Base-by-base conservation (phyloP, 2,113 vertebrate species). In the Cottus gobio region DNA sequence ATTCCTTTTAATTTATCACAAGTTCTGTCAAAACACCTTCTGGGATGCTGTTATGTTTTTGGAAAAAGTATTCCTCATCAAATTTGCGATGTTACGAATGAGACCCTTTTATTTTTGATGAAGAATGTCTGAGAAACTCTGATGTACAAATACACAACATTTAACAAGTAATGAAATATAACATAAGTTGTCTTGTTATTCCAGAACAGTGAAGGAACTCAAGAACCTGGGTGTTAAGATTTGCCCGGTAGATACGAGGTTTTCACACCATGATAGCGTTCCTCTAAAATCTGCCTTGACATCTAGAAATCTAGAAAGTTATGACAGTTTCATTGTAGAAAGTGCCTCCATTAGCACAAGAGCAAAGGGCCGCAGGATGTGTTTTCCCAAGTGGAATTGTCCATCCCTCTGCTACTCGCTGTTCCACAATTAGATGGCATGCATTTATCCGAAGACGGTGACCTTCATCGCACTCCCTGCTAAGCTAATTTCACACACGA, bases 401-500 rank as follows among this genome's bases (percentile, higher is more conserved):
- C 1, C 24, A 28, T 70, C 62, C 52, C 34, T 68, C 60, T 37
- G 20, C 44, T 69, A 20, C 30, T 78, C 46, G 2, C 66, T 50
- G 26, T 79, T 85, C 80, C 75, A 79, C 57, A 74, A 63, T 82
- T 86, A 79, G 65, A 69, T 56, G 62, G 13, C 31, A 67, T 46
- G 31, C 28, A 70, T 83, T 83, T 76, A 70, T 79, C 83, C 54
- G 30, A 28, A 63, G 71, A 79, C 26, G 50, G 24, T 70, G 65
- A 74, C 72, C 81, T 79, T 65, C 57, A 73, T 72, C 48, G 3
- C 24, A 13, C 68, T 74, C 58, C 50, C 9, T 61, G 12, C 75
- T 84, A 67, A 80, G 62, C 54, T 78, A 66, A 84, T 90, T 82
- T 69, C 75, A 77, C 84, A 84, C 37, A 69, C 77, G 39, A 73